These are phyloP conservation scores for Triplophysa rosa DNA, from an alignment of 2,113 vertebrate species.

Conservation along the genomic window DNA sequence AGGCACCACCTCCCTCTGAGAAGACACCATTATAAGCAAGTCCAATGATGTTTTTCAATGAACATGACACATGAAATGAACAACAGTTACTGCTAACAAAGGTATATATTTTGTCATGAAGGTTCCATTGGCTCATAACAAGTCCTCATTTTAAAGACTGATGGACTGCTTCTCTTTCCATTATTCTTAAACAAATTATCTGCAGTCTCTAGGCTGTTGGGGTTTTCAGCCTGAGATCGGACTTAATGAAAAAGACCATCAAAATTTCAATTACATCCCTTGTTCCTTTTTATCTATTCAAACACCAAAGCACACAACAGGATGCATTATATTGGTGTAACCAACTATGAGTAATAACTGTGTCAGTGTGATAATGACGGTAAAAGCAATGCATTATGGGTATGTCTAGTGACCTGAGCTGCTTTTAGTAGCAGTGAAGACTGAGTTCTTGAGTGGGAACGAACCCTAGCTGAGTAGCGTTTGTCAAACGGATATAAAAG, in stretches of 20 bases:
- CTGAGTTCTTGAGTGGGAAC: background rate
- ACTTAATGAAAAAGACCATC: slow-evolving; percentile 23
- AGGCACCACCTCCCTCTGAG: too few species aligned
- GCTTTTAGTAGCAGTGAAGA: background rate
- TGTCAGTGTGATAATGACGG: slow-evolving; percentile 16
- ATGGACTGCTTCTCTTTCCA: slow-evolving; percentile 30
- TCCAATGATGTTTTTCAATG: background rate
- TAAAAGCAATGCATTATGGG: slow-evolving; percentile 6
- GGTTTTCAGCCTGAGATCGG: slow-evolving; percentile 14
- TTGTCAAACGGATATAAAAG: slow-evolving; percentile 1
- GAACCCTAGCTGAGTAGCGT: slow-evolving; percentile 16
- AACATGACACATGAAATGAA: background rate
- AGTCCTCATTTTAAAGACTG: slow-evolving; percentile 43
- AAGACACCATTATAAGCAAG: too few species aligned
- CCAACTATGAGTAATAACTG: slow-evolving; percentile 24
- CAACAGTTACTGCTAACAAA: slow-evolving; percentile 15
- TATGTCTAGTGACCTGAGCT: background rate
- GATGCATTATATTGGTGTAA: slow-evolving; percentile 11
- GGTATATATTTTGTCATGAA: slow-evolving; percentile 18
- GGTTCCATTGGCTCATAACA: slow-evolving; percentile 15
- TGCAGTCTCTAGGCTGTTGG: background rate
- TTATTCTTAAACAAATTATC: slow-evolving; percentile 41
- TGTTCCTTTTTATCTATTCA: slow-evolving; percentile 33
- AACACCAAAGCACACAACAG: background rate
- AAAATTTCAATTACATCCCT: slow-evolving; percentile 22